These are phyloP conservation scores for Thysanoteuthis rhombus DNA, from an alignment of 2,888 invertebrate species.

Conservation along the genomic window DNA sequence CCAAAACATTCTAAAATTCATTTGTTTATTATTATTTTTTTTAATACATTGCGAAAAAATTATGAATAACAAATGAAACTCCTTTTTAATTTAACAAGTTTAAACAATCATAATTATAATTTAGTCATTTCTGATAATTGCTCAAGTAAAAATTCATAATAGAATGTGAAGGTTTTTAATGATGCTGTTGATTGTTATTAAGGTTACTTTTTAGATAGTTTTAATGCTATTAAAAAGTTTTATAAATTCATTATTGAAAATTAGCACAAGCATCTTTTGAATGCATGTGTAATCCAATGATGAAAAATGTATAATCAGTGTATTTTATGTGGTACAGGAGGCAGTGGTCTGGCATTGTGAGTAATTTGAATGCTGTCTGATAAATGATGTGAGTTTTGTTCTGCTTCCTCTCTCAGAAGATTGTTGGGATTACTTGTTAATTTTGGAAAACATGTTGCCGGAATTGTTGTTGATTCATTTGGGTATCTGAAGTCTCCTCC, in stretches of 20 bases:
- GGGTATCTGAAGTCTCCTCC: neutral
- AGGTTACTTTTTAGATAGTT: neutral
- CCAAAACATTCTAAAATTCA: no score
- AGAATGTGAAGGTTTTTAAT: neutral
- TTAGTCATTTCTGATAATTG: neutral
- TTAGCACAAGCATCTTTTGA: neutral
- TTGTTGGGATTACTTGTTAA: neutral
- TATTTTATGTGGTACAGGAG: neutral
- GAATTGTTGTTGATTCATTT: neutral
- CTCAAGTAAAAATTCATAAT: neutral
- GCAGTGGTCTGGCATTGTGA: neutral
- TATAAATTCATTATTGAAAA: neutral
- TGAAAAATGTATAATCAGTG: neutral
- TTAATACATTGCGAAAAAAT: no score
- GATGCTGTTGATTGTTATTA: neutral
- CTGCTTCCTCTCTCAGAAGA: neutral
- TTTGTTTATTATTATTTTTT: no score
- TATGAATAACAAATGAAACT: no score
- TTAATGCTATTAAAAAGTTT: neutral
- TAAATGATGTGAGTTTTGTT: neutral
- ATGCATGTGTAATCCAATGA: neutral
- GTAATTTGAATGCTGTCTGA: neutral
- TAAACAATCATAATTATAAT: neutral
- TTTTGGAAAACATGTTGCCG: neutral
- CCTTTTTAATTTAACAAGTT: no score